A percentile compares a stretch with the other conserved stretches of the same genome.
phyloP scores from a whole-genome alignment of 2,797 vertebrate genomes.

The Octomys mimax region DNA sequence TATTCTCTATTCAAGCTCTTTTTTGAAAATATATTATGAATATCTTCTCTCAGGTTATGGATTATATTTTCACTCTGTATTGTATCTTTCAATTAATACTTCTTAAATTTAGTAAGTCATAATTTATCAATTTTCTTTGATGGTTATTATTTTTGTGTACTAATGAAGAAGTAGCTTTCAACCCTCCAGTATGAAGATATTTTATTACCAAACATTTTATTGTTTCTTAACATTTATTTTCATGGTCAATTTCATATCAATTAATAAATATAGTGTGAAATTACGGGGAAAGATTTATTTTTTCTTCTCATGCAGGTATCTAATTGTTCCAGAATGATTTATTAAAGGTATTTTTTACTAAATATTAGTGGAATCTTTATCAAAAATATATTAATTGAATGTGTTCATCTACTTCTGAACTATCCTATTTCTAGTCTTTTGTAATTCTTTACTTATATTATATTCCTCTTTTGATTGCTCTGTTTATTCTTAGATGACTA shows the following conservation, averaged over 20 bases:
- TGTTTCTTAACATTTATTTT: background rate
- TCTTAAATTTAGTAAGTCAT: conserved; percentile 22
- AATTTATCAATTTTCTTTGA: background rate
- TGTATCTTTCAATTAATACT: conserved; percentile 10
- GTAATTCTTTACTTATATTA: conserved; percentile 16
- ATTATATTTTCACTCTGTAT: conserved; percentile 43
- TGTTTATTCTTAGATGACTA: background rate
- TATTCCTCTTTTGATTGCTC: background rate
- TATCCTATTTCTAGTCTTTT: conserved; percentile 42
- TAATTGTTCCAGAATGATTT: background rate
- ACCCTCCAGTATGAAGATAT: background rate
- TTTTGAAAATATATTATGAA: background rate
- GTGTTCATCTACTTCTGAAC: background rate
- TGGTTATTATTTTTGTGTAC: background rate
- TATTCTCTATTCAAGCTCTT: background rate
- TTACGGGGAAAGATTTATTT: background rate
- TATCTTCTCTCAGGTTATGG: background rate
- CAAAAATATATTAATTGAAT: background rate
- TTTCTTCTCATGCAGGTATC: background rate
- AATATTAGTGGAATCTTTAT: conserved; percentile 38
- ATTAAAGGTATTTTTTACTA: conserved; percentile 14
- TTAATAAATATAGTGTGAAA: conserved; percentile 51
- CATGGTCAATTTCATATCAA: conserved; percentile 3
- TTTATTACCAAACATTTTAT: background rate
- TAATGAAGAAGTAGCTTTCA: conserved; percentile 37